Evolutionary conservation across 2,797 vertebrate species (phyloP).

Genomic region (Brachyrhaphis roseni): DNA sequence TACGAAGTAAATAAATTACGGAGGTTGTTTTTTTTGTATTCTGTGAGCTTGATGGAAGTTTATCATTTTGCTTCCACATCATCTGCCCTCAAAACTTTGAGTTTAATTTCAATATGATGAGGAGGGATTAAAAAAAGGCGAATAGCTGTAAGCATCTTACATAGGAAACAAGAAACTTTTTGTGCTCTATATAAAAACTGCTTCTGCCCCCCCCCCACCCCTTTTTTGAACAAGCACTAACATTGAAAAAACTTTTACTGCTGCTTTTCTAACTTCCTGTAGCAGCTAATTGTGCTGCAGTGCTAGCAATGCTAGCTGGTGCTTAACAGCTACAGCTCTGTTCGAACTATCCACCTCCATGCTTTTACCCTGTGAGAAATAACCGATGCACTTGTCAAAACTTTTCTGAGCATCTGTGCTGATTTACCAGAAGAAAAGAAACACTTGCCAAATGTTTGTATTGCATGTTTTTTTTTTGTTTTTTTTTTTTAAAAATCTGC

Average conservation of each 20-base stretch:
- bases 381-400: background rate
- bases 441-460: background rate
- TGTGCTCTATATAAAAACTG: background rate
- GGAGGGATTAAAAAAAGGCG: background rate
- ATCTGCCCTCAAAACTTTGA: background rate
- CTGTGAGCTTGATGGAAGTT: background rate
- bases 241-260: background rate
- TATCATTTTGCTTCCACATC: background rate
- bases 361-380: background rate
- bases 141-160: background rate
- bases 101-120: background rate
- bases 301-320: background rate
- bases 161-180: background rate
- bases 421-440: background rate
- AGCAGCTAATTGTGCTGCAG: background rate
- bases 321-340: background rate
- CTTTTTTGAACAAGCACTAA: background rate
- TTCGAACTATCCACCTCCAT: background rate
- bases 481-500: background rate
- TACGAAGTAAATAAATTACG: background rate
- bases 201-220: rapidly evolving
- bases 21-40: background rate
- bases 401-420: background rate
- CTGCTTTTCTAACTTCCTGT: background rate
- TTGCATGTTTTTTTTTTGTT: background rate